Conservation (phyloP, 2,113 vertebrate species). For the Nipponia nippon region DNA sequence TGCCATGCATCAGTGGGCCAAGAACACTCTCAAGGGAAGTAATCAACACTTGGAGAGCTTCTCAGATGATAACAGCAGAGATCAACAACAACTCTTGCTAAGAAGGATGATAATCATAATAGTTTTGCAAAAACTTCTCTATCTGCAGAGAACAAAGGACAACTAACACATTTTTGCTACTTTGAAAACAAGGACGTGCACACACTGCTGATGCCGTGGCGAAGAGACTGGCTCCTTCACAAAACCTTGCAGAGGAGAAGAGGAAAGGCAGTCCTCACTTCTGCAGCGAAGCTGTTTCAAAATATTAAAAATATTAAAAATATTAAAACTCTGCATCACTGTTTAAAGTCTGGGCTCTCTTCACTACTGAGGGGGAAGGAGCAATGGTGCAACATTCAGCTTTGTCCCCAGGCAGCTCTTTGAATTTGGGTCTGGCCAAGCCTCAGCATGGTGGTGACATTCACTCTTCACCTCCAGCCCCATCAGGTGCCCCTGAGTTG, state of each 20-base stretch:
- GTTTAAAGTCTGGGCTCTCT: background rate
- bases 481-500: background rate
- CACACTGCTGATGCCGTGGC: too few relatives aligned
- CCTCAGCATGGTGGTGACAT: background rate
- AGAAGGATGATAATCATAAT: background rate
- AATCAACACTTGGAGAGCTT: background rate
- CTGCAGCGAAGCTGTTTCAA: background rate
- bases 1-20: background rate
- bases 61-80: background rate
- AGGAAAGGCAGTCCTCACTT: background rate
- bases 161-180: background rate
- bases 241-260: background rate
- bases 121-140: background rate
- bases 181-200: background rate
- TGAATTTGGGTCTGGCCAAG: background rate
- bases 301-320: background rate
- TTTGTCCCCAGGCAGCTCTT: background rate
- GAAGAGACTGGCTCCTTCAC: background rate
- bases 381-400: rapidly evolving
- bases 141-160: background rate
- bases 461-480: background rate
- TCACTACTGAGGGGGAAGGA: background rate
- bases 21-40: background rate
- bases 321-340: background rate
- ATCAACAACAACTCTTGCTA: background rate